A percentile compares a stretch with the other conserved stretches of the same genome.
These are phyloP conservation scores for Catharus bicknelli DNA, from an alignment of 2,113 vertebrate species.

Conservation along the genomic window DNA sequence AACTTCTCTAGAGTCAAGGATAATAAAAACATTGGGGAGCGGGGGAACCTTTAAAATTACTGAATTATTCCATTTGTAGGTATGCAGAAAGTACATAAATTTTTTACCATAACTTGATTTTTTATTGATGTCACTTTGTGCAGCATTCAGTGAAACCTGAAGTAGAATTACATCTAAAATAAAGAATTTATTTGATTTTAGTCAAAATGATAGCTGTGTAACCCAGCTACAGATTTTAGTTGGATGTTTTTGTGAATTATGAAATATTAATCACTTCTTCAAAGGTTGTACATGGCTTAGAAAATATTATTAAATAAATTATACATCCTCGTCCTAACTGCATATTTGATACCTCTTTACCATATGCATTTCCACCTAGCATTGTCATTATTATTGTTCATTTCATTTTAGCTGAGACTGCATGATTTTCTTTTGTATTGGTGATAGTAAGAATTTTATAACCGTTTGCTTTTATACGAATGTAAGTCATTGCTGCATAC, in stretches of 20 bases:
- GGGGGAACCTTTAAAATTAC: background rate
- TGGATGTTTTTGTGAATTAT: slow-evolving; percentile 10
- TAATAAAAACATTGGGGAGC: background rate
- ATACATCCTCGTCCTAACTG: background rate
- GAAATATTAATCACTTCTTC: slow-evolving; percentile 41
- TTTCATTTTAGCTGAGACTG: background rate
- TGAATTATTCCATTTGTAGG: background rate
- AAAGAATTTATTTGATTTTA: slow-evolving; percentile 29
- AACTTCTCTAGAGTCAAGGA: background rate
- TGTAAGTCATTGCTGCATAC: background rate
- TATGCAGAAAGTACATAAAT: background rate
- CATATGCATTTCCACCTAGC: background rate
- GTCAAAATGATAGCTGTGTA: background rate
- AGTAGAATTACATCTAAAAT: slow-evolving; percentile 18
- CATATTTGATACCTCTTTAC: slow-evolving; percentile 10
- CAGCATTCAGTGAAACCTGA: background rate
- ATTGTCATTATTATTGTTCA: background rate
- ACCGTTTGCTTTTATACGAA: background rate
- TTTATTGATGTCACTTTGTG: background rate
- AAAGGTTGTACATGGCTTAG: background rate
- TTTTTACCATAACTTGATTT: background rate
- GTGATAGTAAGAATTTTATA: background rate
- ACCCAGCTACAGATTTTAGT: slow-evolving; percentile 1
- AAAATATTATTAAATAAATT: slow-evolving; percentile 42
- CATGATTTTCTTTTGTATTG: background rate